Conservation (phyloP, 2,113 vertebrate genomes). For the Tetraodon nigroviridis region DNA sequence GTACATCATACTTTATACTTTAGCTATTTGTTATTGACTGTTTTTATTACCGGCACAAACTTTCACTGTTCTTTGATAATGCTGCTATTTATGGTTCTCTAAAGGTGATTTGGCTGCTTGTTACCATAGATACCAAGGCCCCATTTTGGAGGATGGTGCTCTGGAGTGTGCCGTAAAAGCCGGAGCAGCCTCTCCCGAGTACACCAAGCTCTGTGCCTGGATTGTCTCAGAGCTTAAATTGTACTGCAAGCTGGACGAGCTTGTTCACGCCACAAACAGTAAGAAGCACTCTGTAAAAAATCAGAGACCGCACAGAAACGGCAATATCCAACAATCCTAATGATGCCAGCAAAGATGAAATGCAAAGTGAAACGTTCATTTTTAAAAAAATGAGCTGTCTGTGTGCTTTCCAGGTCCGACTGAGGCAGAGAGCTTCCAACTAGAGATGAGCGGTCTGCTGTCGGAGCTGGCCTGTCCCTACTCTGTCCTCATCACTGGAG, state of each 20-base stretch:
- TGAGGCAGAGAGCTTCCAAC: slow-evolving; percentile 92
- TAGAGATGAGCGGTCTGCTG: slow-evolving; percentile 93
- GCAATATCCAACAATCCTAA: too few species aligned
- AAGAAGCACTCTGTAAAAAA: slow-evolving; percentile 50
- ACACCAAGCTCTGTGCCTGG: slow-evolving; percentile 95
- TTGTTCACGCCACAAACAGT: slow-evolving; percentile 96
- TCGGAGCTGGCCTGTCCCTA: slow-evolving; percentile 93
- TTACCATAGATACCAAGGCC: slow-evolving; percentile 89
- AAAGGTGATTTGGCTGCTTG: slow-evolving; percentile 7
- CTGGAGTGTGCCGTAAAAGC: slow-evolving; percentile 77
- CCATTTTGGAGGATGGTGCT: slow-evolving; percentile 87
- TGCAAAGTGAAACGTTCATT: too few species aligned
- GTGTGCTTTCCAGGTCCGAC: slow-evolving; percentile 76
- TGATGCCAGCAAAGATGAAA: too few species aligned
- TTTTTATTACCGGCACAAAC: too few species aligned
- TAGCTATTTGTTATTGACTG: too few species aligned
- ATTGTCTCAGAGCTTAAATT: slow-evolving; percentile 86
- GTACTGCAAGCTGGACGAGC: slow-evolving; percentile 91
- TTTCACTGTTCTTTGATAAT: too few species aligned
- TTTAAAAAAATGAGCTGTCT: background rate
- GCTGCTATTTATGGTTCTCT: too few species aligned
- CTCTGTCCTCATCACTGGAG: slow-evolving; percentile 82
- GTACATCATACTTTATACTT: too few species aligned
- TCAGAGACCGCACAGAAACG: too few species aligned
- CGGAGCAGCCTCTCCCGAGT: slow-evolving; percentile 90